Evolutionary conservation across 2,888 invertebrate species (phyloP).

Genomic region (Copidosoma aretas): DNA sequence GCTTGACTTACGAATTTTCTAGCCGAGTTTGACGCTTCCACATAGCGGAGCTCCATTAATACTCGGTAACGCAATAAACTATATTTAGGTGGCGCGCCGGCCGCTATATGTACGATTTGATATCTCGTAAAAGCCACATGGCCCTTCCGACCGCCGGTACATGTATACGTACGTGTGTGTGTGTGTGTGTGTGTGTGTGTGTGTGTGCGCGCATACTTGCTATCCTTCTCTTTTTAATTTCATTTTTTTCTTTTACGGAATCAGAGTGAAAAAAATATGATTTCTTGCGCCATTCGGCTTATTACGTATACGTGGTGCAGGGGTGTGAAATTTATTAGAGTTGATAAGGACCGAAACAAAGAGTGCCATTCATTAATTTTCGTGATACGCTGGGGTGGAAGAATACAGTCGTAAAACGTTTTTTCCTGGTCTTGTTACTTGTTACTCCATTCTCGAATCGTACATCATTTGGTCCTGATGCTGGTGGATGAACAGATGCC

Average conservation of each 20-base stretch:
- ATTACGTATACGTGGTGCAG: neutral
- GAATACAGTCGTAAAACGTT: neutral
- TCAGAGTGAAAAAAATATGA: conserved; percentile 12
- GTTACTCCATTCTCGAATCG: too few relatives aligned
- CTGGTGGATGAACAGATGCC: too few relatives aligned
- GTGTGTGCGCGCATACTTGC: neutral
- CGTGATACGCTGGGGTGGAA: neutral
- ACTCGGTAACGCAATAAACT: conserved; percentile 63
- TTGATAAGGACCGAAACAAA: neutral
- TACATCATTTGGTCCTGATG: too few relatives aligned
- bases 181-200: conserved; percentile 16
- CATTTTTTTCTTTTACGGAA: conserved; percentile 6
- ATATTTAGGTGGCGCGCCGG: conserved; percentile 59
- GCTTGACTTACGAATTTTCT: conserved; percentile 25
- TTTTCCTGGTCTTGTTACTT: neutral
- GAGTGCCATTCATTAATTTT: neutral
- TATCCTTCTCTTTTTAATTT: conserved; percentile 3
- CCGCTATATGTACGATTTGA: conserved; percentile 57
- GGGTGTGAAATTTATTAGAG: neutral
- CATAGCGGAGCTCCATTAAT: conserved; percentile 57
- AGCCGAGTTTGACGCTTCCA: conserved; percentile 49
- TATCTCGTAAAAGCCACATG: conserved; percentile 62
- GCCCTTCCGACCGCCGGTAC: conserved; percentile 46
- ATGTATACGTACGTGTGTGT: conserved; percentile 20
- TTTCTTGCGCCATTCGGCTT: conserved; percentile 5